Percentiles rank a stretch among this genome's conserved stretches.
Conservation (phyloP, 1,140 invertebrate genomes). For the Homarus americanus region DNA sequence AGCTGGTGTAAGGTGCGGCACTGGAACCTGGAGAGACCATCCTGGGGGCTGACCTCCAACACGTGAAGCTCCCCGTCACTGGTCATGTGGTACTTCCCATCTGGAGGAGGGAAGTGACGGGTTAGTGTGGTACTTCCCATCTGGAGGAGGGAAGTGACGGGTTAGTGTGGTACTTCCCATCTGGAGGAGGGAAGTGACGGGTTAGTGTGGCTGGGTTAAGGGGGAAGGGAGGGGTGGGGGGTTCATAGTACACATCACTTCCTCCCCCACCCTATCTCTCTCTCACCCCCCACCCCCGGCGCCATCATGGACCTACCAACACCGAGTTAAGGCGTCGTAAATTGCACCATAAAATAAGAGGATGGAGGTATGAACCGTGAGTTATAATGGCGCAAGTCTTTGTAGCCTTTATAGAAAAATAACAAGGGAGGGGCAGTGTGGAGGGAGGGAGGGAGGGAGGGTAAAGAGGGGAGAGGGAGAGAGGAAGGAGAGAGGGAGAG, state of each 20-base stretch:
- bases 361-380: no score
- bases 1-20: conserved; percentile 91
- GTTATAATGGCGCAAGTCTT: no score
- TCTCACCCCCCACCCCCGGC: no score
- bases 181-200: no score
- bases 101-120: no score
- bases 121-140: conserved; percentile 90
- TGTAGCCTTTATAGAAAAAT: no score
- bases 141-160: conserved; percentile 79
- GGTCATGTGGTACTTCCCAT: conserved; percentile 90
- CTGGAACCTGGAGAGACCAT: conserved; percentile 87
- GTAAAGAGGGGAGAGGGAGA: neutral
- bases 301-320: no score
- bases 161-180: no score
- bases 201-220: neutral
- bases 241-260: no score
- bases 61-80: conserved; percentile 91
- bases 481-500: neutral
- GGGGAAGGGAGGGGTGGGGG: neutral
- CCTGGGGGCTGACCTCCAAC: conserved; percentile 85
- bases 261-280: no score
- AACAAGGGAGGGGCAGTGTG: neutral
- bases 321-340: no score
- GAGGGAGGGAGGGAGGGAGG: neutral
- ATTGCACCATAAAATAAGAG: no score